A percentile compares a stretch with the other conserved stretches of the same genome.
These are phyloP conservation scores for Catharus fuscescens DNA, from an alignment of 2,113 vertebrate species.

Conservation along the genomic window DNA sequence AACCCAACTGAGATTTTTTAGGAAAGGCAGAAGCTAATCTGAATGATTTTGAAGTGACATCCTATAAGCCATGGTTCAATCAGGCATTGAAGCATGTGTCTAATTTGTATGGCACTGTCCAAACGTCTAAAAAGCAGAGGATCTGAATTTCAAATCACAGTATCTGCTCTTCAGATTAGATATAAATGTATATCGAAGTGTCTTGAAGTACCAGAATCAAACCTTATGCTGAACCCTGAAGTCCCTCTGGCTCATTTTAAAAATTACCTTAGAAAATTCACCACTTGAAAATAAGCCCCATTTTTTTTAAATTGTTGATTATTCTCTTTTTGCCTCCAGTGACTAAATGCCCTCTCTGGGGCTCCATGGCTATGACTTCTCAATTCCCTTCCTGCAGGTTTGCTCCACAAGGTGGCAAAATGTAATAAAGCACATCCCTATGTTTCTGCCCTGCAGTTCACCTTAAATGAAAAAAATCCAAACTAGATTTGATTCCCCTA, in stretches of 20 bases:
- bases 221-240: neutral
- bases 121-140: neutral
- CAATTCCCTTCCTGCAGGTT: neutral
- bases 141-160: neutral
- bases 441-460: conserved; percentile 19
- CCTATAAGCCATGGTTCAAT: neutral
- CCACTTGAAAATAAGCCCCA: neutral
- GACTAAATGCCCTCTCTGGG: neutral
- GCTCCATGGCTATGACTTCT: accelerated
- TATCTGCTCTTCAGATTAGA: neutral
- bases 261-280: neutral
- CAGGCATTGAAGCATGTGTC: neutral
- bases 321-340: neutral
- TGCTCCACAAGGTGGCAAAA: conserved; percentile 23
- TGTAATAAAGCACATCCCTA: neutral
- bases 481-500: conserved; percentile 58
- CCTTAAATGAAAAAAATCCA: conserved; percentile 19
- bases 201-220: neutral
- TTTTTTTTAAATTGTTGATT: neutral
- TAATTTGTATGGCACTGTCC: neutral
- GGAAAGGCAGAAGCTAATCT: neutral
- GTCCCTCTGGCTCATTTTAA: neutral
- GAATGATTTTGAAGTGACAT: neutral
- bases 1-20: accelerated
- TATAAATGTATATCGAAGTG: neutral